Percentiles rank a stretch among this genome's conserved stretches.
These are phyloP conservation scores for Nycticryphes semicollaris DNA, from an alignment of 2,113 vertebrate genomes.

Conservation along the genomic window DNA sequence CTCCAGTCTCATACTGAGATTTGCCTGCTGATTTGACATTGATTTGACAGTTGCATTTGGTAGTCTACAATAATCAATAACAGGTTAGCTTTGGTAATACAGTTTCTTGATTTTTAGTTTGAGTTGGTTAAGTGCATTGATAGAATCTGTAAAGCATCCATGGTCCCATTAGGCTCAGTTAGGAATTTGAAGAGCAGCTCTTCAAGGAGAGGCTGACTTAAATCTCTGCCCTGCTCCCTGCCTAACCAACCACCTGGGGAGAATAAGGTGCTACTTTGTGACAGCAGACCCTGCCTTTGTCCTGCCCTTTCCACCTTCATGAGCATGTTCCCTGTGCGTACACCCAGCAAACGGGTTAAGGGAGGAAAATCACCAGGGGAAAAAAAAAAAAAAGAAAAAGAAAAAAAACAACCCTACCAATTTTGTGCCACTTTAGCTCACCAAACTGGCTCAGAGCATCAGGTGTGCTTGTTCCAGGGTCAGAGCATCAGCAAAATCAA, in stretches of 20 bases:
- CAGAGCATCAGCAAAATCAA: neutral
- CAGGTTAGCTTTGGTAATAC: slow-evolving; percentile 25
- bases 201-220: neutral
- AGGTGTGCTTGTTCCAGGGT: neutral
- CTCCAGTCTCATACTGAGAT: neutral
- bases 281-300: neutral
- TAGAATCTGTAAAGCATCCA: neutral
- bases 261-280: neutral
- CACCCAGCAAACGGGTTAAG: neutral
- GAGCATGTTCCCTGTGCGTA: neutral
- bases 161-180: neutral
- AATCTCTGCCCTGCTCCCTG: neutral
- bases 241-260: fast-evolving
- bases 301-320: fast-evolving
- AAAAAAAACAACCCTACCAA: neutral
- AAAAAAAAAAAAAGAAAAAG: neutral
- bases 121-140: slow-evolving; percentile 30
- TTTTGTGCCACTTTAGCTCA: neutral
- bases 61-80: slow-evolving; percentile 23
- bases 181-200: neutral
- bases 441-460: neutral
- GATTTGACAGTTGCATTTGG: slow-evolving; percentile 46
- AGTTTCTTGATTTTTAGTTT: slow-evolving; percentile 35
- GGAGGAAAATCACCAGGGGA: neutral
- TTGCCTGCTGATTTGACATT: slow-evolving; percentile 22